Base-by-base conservation (phyloP, 2,113 vertebrate genomes). In the Paramisgurnus dabryanus region DNA sequence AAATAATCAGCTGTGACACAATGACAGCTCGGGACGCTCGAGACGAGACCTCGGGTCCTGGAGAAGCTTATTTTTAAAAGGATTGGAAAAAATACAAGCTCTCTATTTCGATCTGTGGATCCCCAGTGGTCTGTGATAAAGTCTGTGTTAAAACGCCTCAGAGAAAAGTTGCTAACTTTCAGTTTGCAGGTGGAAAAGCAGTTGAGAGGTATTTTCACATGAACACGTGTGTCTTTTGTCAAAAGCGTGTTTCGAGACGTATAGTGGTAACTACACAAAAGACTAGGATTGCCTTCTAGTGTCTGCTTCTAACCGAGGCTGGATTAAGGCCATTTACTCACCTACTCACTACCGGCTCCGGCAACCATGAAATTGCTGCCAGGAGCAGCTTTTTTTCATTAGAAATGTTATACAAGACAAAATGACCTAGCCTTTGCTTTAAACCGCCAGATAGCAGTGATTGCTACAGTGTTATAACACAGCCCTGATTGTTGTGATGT, bases 311-410 rank as follows among this genome's bases (percentile, higher is more conserved):
- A 89, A 89, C 82, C 87, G 85, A 91, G 90, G 84, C 88, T 87
- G 89, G 91, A 90, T 89, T 89, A 88, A 89, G 90, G 87, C 86
- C 86, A 87, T 88, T 90, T 87, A 64, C 87, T 88, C 87, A 90
- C 87, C 88, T 85, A 85, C 85, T 76, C 83, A 80, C 81, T 76
- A 73, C 78, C 79, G 85, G 88, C 85, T 88, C 87, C 84, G 90
- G 87, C 88, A 85, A 86, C 88, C 90, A 90, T 92, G 90, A 92
- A 90, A 93, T 91, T 91, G 89, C 89, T 85, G 89, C 91, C 89
- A 80, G 81, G 80, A 90, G 89, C 85, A 76, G 69, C 77, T 18
- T 76, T 74, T 39, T 82, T 83, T 87, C 84, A 86, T 88, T 87
- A 86, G 67, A 81, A 67, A 83, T 81, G 45, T 84, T 81, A 76